phyloP scores from a whole-genome alignment of 2,113 vertebrate species.

The Shinisaurus crocodilurus region DNA sequence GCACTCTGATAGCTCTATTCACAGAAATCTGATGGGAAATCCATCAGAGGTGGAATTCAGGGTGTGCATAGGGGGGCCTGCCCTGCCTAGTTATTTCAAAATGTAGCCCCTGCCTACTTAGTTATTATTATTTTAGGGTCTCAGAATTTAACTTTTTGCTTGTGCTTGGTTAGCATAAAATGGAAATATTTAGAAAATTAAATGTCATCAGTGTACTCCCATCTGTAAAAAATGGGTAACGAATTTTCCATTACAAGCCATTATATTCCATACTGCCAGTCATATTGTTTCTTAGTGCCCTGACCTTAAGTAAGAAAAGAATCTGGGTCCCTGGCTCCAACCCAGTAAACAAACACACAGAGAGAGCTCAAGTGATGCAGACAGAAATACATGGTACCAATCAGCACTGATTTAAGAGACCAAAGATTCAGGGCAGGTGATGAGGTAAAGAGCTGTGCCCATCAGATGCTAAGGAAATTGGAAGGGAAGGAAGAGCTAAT shows the following conservation, averaged over 20 bases:
- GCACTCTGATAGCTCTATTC: too few species aligned
- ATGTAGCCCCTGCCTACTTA: too few species aligned
- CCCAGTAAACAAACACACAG: background rate
- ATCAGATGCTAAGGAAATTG: constrained; percentile 37
- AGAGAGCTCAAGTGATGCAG: constrained; percentile 23
- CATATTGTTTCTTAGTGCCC: background rate
- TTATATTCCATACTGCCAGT: background rate
- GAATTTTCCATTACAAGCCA: background rate
- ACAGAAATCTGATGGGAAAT: too few species aligned
- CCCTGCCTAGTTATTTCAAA: too few species aligned
- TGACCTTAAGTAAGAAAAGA: background rate
- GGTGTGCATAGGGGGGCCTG: too few species aligned
- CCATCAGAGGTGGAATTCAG: too few species aligned
- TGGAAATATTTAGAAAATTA: too few species aligned
- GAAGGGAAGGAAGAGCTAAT: constrained; percentile 28
- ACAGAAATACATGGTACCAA: constrained; percentile 19
- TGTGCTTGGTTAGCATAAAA: too few species aligned
- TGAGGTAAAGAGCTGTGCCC: constrained; percentile 11
- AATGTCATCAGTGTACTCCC: too few species aligned
- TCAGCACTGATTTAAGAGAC: background rate
- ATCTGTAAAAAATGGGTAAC: background rate
- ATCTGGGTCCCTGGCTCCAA: constrained; percentile 10
- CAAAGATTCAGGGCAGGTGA: background rate
- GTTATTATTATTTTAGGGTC: too few species aligned
- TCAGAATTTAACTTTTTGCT: too few species aligned